phyloP scores from a whole-genome alignment of 2,888 invertebrate species.

The Lampropteryx suffumata region DNA sequence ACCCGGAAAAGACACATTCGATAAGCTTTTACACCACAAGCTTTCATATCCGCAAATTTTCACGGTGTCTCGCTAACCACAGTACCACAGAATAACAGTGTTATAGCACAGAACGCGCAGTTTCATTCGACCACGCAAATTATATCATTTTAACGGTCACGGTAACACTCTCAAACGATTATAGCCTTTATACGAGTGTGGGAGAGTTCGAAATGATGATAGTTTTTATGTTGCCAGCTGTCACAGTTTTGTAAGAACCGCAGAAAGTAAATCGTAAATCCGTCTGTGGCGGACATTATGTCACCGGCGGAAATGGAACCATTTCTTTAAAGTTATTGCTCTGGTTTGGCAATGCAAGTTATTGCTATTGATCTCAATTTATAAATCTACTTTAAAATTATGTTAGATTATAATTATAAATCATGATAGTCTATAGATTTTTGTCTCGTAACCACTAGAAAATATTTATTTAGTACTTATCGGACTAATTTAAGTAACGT shows the following conservation, averaged over 20 bases:
- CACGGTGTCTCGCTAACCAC: slow-evolving; percentile 14
- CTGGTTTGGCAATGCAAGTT: slow-evolving; percentile 9
- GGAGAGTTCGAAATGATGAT: slow-evolving; percentile 27
- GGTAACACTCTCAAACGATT: slow-evolving; percentile 29
- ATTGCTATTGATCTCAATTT: slow-evolving; percentile 5
- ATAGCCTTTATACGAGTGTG: slow-evolving; percentile 22
- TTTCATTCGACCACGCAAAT: slow-evolving; percentile 63
- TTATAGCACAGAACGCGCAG: slow-evolving; percentile 23
- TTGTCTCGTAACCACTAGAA: no score
- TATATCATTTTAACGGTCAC: slow-evolving; percentile 56
- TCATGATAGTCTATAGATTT: no score
- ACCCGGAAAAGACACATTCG: no score
- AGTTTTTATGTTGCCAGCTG: slow-evolving; percentile 28
- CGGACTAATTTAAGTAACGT: no score
- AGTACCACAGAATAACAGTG: slow-evolving; percentile 10
- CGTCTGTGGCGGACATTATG: slow-evolving; percentile 52
- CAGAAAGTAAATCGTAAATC: slow-evolving; percentile 64
- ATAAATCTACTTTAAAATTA: no score
- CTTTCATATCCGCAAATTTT: slow-evolving; percentile 9
- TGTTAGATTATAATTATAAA: no score
- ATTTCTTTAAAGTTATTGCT: slow-evolving; percentile 30
- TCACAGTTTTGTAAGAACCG: slow-evolving; percentile 55
- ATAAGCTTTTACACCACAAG: slow-evolving; percentile 11
- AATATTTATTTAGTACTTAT: no score
- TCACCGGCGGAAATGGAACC: slow-evolving; percentile 48